phyloP scores from a whole-genome alignment of 2,888 invertebrate species.

The Papilio gigon region DNA sequence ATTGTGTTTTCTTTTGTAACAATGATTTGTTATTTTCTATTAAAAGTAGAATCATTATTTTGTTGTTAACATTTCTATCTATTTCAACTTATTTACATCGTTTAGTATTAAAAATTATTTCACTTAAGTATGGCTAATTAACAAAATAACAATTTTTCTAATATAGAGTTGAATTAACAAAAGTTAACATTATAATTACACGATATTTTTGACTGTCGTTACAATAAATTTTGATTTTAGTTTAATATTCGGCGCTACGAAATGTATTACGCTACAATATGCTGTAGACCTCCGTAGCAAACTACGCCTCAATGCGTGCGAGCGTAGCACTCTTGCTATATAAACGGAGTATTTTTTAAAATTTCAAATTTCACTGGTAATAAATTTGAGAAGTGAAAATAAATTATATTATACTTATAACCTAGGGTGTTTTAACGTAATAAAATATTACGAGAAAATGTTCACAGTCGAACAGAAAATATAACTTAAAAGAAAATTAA shows the following conservation, averaged over 20 bases:
- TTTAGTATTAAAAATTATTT: no score
- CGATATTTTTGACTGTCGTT: not conserved
- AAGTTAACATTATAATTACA: not conserved
- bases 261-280: conserved; percentile 8
- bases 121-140: no score
- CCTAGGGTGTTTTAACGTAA: not conserved
- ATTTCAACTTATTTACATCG: no score
- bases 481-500: not conserved
- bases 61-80: not conserved
- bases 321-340: not conserved
- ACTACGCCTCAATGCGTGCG: conserved; percentile 4
- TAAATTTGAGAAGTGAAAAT: not conserved
- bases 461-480: not conserved
- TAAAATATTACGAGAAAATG: not conserved
- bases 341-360: conserved; percentile 2
- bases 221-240: not conserved
- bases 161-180: not conserved
- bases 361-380: not conserved
- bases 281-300: conserved; percentile 18
- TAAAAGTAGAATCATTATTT: not conserved
- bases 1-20: not conserved
- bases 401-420: not conserved
- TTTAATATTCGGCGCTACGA: conserved; percentile 12
- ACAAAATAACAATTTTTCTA: not conserved
- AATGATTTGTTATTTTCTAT: not conserved